These are phyloP conservation scores for Cephus sareptanus DNA, from an alignment of 2,888 invertebrate genomes.

Conservation along the genomic window DNA sequence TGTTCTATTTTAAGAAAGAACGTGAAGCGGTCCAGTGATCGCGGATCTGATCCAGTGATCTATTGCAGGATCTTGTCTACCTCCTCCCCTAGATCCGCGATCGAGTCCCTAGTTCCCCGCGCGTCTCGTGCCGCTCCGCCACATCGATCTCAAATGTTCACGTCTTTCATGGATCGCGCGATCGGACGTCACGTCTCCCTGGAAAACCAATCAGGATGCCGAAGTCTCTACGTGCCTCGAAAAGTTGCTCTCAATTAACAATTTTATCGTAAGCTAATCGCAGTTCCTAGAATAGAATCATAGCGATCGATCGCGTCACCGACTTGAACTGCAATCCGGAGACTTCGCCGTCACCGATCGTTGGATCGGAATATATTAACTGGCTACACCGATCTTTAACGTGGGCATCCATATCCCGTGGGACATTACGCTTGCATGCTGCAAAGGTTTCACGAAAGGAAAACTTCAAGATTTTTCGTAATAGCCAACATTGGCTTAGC, in stretches of 20 bases:
- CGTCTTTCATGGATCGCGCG: not conserved
- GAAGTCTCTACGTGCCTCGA: not conserved
- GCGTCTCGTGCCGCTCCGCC: not conserved
- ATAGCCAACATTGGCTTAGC: too few species aligned
- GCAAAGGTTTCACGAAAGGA: too few species aligned
- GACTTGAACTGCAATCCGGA: not conserved
- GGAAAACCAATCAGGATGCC: conserved; percentile 16
- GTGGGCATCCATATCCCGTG: too few species aligned
- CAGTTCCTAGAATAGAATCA: not conserved
- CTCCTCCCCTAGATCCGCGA: not conserved
- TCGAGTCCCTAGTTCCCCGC: not conserved
- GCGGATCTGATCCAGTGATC: conserved; percentile 32
- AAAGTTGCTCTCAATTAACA: not conserved
- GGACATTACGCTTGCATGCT: too few species aligned
- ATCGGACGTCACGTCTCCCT: conserved; percentile 6
- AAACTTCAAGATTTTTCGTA: too few species aligned
- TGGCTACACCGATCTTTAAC: too few species aligned
- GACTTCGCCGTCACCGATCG: not conserved
- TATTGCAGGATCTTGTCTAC: conserved; percentile 20
- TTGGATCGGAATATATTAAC: too few species aligned
- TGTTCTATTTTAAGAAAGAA: conserved; percentile 20
- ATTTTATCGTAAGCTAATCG: not conserved
- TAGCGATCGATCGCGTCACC: not conserved
- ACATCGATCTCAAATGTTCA: not conserved
- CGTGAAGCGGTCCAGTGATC: conserved; percentile 22